Conservation (phyloP, 2,888 invertebrate genomes). For the Acleris emargana region DNA sequence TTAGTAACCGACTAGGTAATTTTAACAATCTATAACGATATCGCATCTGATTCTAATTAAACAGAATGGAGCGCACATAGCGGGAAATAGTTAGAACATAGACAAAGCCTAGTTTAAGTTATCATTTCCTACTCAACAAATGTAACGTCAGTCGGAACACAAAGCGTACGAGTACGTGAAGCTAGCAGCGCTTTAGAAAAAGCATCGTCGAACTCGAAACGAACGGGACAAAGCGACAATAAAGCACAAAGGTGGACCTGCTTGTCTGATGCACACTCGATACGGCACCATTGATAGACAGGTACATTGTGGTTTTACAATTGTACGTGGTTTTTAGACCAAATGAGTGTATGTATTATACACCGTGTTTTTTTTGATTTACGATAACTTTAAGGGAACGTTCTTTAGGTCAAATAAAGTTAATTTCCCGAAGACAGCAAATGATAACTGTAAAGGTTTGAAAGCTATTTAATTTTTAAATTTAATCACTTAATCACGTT, state of each 20-base stretch:
- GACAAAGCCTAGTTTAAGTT: conserved; percentile 11
- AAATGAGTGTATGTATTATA: background rate
- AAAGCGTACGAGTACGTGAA: conserved; percentile 30
- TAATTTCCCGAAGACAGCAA: too few relatives aligned
- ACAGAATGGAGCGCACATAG: background rate
- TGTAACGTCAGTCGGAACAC: conserved; percentile 13
- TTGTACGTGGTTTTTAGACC: conserved; percentile 1
- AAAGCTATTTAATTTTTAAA: too few relatives aligned
- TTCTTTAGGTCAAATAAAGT: too few relatives aligned
- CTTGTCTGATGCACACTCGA: conserved; percentile 35
- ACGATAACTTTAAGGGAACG: too few relatives aligned
- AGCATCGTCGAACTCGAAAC: conserved; percentile 28
- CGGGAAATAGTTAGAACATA: conserved; percentile 4
- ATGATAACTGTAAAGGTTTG: too few relatives aligned
- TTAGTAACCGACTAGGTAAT: too few relatives aligned
- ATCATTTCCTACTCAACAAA: conserved; percentile 25
- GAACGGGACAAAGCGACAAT: conserved; percentile 27
- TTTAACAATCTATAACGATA: too few relatives aligned
- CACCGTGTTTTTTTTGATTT: too few relatives aligned
- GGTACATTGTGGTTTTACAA: conserved; percentile 14
- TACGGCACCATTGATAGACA: conserved; percentile 25
- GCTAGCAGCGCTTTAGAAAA: conserved; percentile 32
- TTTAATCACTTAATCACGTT: too few relatives aligned
- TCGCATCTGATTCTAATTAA: too few relatives aligned
- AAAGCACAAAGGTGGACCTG: conserved; percentile 33